Evolutionary conservation across 2,797 vertebrate species (phyloP).

Genomic region (Acanthurus lineatus): DNA sequence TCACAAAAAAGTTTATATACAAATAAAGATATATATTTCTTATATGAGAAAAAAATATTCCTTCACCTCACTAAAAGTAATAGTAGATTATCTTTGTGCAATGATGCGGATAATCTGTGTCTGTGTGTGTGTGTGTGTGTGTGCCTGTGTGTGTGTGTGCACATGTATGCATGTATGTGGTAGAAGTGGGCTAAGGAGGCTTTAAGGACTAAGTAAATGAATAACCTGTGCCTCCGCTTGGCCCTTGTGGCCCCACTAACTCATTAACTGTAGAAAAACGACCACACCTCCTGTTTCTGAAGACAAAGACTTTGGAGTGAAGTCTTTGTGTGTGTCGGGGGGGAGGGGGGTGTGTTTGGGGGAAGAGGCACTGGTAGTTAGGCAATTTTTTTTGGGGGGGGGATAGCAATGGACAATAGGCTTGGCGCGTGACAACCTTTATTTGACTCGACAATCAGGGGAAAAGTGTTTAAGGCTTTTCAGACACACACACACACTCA

Average conservation of each 20-base stretch:
- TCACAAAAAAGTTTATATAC: constrained; percentile 5
- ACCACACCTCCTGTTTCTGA: constrained; percentile 83
- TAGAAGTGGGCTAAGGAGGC: constrained; percentile 19
- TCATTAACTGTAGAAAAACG: constrained; percentile 80
- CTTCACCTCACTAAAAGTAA: not conserved
- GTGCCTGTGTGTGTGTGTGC: constrained; percentile 1
- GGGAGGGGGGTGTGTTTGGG: not conserved
- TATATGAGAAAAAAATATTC: not conserved
- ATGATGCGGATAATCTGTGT: not conserved
- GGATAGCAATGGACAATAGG: constrained; percentile 56
- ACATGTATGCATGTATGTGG: not conserved
- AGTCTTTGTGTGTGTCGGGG: constrained; percentile 21
- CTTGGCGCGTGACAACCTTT: constrained; percentile 50
- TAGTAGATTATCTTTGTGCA: not conserved
- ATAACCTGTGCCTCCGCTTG: constrained; percentile 65
- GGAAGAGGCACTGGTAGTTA: constrained; percentile 16
- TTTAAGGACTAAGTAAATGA: constrained; percentile 58
- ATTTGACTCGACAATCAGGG: constrained; percentile 66
- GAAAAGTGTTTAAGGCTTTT: constrained; percentile 58
- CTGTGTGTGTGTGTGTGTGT: constrained; percentile 14
- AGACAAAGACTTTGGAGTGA: constrained; percentile 62
- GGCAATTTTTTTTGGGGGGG: constrained; percentile 17
- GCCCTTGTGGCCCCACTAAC: constrained; percentile 59
- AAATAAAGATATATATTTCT: not conserved
- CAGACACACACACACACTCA: constrained; percentile 28